Evolutionary conservation across 1,140 invertebrate species (phyloP), one percentile per base, ranked within the genome.

Genomic region (Drosophila kurseongensis): DNA sequence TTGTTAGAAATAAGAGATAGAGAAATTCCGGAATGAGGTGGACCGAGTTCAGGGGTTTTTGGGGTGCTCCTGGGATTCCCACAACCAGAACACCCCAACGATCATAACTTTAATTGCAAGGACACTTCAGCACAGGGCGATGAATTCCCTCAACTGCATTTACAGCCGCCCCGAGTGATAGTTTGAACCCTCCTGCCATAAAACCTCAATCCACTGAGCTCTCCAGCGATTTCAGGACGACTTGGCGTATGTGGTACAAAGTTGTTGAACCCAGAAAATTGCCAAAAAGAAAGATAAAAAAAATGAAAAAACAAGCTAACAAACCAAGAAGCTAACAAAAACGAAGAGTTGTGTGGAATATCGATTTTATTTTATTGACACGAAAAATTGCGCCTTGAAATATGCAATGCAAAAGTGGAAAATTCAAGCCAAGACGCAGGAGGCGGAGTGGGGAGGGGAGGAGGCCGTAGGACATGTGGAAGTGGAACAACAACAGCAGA

Each of bases 291-390:
- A 42, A 18, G 29, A 57, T 7, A 41, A 36, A 16, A 13, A 45
- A 40, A 50, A 42, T 40, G 2, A 44, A 29, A 52, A 32, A 58
- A 35, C 42, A 27, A 16, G 5, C 14, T 18, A 38, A 6, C n/a
- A 32, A 48, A 8, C 48, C 29, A 51, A 57, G 29, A 23, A 23
- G 23, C 23, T 23, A 23, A 41, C 32, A 51, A 44, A 38, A 73
- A 59, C 45, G 47, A 38, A 44, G 32, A 62, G 29, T 14, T n/a
- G 48, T 40, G 42, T 42, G 61, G 50, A 65, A 73, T 80, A 86
- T 86, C 78, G 83, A 86, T 86, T 82, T 82, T 82, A 78, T 78
- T 75, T 86, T 86, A 86, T 86, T 82, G 82, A 86, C 82, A 79
- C 78, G 68, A 86, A 85, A 81, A 86, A 72, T 82, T 86, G 78